Evolutionary conservation across 2,113 vertebrate genomes (phyloP).

Genomic region (Eclectus roratus): DNA sequence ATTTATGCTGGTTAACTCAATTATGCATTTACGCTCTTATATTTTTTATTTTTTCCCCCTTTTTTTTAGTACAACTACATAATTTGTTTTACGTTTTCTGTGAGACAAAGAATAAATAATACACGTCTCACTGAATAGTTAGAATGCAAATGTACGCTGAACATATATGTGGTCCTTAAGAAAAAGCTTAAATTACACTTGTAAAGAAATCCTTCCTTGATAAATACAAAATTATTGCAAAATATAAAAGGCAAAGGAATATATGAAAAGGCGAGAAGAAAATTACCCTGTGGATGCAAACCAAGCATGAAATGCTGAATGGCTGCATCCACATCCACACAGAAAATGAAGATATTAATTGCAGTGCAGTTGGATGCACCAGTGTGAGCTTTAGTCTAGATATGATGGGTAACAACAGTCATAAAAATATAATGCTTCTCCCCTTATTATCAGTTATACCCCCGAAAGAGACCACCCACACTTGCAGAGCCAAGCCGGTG

Average conservation of each 20-base stretch:
- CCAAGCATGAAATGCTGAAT: background rate
- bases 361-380: background rate
- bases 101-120: background rate
- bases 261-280: background rate
- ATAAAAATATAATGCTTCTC: background rate
- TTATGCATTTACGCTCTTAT: background rate
- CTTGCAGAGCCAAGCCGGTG: background rate
- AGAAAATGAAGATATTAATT: slow-evolving; percentile 36
- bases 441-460: background rate
- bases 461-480: rapidly evolving
- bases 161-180: background rate
- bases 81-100: background rate
- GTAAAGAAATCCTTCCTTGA: background rate
- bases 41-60: background rate
- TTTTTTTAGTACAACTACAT: background rate
- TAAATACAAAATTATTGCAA: background rate
- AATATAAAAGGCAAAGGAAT: background rate
- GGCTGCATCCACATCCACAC: background rate
- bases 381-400: background rate
- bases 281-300: slow-evolving; percentile 4
- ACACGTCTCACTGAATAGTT: background rate
- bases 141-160: background rate
- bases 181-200: background rate
- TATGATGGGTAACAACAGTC: background rate
- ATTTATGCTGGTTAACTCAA: background rate